Base-by-base conservation (phyloP, 2,888 invertebrate species). In the Pediacus dermestoides region DNA sequence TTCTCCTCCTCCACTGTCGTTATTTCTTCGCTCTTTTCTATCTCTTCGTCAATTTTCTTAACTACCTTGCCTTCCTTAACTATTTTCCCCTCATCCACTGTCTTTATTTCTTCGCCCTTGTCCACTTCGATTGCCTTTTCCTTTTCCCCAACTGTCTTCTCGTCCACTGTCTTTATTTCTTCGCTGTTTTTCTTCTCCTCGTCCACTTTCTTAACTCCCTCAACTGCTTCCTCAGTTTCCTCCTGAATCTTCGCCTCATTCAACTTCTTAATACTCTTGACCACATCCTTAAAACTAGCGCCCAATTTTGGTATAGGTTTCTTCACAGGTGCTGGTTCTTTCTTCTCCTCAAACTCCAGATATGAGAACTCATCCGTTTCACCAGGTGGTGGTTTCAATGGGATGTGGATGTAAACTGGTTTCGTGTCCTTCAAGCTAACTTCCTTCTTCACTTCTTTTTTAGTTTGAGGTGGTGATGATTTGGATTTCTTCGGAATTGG, bases 361-460 rank as follows among this genome's bases (percentile, higher is more conserved):
- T 66, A 50, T 0, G 68, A 68, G 48, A 66, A 67, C 50, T 69
- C 64, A 37, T 69, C 69, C 1, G 61, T 60, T 57, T 67, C 47
- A 4, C 67, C 68, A 2, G 61, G 55, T 4, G 67, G 66, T 33
- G 66, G 66, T 55, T 68, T 69, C 7, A 70, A 45, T 2, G 70
- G 70, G 50, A 70, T 69, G 44, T 68, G 63, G 39, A 70, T 69
- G 41, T 68, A 67, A 13, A 63, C 55, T 2, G 67, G 67, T 28
- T 51, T 56, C 9, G 46, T 50, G 16, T 57, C 42, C 40, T 54
- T 54, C 1, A 50, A 22, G 31, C 48, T 37, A 11, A 34, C 10
- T 32, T 47, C 48, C 30, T 49, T 39, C 11, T 22, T 32, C 21
- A 28, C 14, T 13, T 44, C 39, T 43, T 57, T 58, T 52, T 54